Conservation (phyloP, 2,888 invertebrate genomes). For the Lamproptera curius region DNA sequence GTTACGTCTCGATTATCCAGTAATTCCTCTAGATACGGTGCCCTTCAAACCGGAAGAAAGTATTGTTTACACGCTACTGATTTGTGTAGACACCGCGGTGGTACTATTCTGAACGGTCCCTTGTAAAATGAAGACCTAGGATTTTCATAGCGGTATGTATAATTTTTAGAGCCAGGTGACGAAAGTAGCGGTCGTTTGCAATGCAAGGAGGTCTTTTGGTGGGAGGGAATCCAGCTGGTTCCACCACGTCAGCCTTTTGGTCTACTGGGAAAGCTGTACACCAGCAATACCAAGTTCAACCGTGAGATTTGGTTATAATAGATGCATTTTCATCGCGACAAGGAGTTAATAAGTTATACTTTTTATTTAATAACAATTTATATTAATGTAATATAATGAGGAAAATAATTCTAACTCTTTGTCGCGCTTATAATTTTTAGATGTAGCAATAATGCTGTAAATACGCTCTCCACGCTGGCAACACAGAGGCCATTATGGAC, state of each 20-base stretch:
- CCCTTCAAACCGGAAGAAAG: too few species aligned
- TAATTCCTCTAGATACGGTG: too few species aligned
- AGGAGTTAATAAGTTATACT: slow-evolving; percentile 19
- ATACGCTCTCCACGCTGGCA: slow-evolving; percentile 42
- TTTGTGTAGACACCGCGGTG: too few species aligned
- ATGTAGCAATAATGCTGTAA: slow-evolving; percentile 45
- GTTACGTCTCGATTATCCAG: too few species aligned
- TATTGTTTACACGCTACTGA: too few species aligned
- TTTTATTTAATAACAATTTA: not conserved
- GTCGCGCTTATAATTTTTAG: slow-evolving; percentile 1
- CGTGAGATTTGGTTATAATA: slow-evolving; percentile 47
- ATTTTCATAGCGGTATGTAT: too few species aligned
- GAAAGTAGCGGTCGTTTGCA: slow-evolving; percentile 73
- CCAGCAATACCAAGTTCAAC: slow-evolving; percentile 71
- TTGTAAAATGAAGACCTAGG: too few species aligned
- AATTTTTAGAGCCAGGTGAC: slow-evolving; percentile 55
- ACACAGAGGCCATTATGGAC: too few species aligned
- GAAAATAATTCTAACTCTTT: not conserved
- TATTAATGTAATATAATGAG: not conserved
- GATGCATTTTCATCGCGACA: slow-evolving; percentile 13
- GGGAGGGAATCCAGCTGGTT: slow-evolving; percentile 83
- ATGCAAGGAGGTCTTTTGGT: slow-evolving; percentile 84
- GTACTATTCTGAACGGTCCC: too few species aligned
- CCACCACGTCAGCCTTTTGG: slow-evolving; percentile 81
- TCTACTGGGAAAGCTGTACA: slow-evolving; percentile 76